These are phyloP conservation scores for Drosophila macrospina DNA, from an alignment of 2,888 invertebrate species.

Conservation along the genomic window DNA sequence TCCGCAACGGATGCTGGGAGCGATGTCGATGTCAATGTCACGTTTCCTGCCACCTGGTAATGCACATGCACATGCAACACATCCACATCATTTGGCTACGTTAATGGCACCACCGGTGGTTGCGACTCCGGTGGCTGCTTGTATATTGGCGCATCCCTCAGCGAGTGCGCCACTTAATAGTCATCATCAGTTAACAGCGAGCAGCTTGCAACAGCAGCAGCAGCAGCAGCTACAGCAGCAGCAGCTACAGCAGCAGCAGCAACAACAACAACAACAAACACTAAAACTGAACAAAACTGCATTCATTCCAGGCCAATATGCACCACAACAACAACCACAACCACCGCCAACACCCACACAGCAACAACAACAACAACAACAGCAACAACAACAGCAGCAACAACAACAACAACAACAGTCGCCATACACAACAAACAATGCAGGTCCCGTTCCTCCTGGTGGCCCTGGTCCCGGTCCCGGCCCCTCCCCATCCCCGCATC, in stretches of 20 bases:
- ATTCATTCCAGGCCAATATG: conserved; percentile 84
- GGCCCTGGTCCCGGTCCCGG: conserved; percentile 42
- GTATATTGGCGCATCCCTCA: conserved; percentile 29
- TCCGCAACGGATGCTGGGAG: conserved; percentile 61
- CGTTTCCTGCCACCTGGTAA: conserved; percentile 79
- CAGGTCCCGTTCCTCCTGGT: conserved; percentile 35
- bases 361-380: conserved; percentile 70
- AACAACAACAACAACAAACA: conserved; percentile 57
- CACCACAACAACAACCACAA: conserved; percentile 53
- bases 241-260: conserved; percentile 41
- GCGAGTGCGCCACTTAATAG: conserved; percentile 23
- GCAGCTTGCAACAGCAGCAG: conserved; percentile 19
- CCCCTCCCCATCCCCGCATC: conserved; percentile 59
- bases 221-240: conserved; percentile 20
- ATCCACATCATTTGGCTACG: conserved; percentile 43
- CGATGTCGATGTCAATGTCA: conserved; percentile 69
- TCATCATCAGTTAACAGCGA: conserved; percentile 30
- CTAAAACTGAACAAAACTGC: conserved; percentile 70
- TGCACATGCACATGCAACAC: conserved; percentile 40
- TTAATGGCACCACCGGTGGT: conserved; percentile 43
- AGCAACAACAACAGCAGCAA: conserved; percentile 47
- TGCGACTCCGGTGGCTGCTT: conserved; percentile 45
- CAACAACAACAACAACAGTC: conserved; percentile 72
- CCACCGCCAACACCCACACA: conserved; percentile 62
- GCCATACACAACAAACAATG: conserved; percentile 64